phyloP scores from a whole-genome alignment of 2,888 invertebrate species.

The Drosophila ustulata region DNA sequence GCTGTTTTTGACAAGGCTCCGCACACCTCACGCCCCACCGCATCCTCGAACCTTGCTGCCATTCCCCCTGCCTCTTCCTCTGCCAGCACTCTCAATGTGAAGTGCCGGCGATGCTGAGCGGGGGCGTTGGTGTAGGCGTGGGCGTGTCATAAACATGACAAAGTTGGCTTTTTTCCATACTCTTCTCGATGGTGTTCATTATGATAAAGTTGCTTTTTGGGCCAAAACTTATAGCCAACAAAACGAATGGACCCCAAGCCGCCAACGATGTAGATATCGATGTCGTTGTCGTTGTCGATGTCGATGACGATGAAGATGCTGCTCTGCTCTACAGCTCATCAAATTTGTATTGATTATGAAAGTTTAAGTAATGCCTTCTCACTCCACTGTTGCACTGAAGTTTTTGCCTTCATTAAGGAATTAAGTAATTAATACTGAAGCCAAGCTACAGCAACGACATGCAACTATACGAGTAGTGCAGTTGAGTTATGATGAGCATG shows the following conservation, averaged over 20 bases:
- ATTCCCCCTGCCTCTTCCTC: not conserved
- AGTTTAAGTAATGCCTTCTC: constrained; percentile 11
- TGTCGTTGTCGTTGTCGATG: constrained; percentile 14
- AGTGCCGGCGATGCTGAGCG: constrained; percentile 53
- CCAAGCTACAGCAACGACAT: not conserved
- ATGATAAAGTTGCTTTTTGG: constrained; percentile 52
- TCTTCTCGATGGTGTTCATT: constrained; percentile 44
- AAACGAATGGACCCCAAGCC: constrained; percentile 5
- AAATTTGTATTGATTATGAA: constrained; percentile 50
- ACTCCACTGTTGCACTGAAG: not conserved
- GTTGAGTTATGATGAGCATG: not conserved
- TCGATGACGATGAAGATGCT: not conserved
- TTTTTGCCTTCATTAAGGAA: constrained; percentile 17
- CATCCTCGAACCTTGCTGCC: not conserved
- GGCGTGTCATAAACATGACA: constrained; percentile 72
- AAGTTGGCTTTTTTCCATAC: constrained; percentile 40
- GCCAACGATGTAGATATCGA: constrained; percentile 11
- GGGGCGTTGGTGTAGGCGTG: constrained; percentile 29
- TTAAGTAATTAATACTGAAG: constrained; percentile 38
- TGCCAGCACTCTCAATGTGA: constrained; percentile 25
- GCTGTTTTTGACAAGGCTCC: constrained; percentile 68
- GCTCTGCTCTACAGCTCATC: constrained; percentile 38
- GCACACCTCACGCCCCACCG: not conserved
- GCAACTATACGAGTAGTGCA: not conserved
- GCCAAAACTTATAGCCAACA: constrained; percentile 31